Percentiles rank a stretch among this genome's conserved stretches.
Conservation (phyloP, 2,113 vertebrate genomes). For the Lontra canadensis region DNA sequence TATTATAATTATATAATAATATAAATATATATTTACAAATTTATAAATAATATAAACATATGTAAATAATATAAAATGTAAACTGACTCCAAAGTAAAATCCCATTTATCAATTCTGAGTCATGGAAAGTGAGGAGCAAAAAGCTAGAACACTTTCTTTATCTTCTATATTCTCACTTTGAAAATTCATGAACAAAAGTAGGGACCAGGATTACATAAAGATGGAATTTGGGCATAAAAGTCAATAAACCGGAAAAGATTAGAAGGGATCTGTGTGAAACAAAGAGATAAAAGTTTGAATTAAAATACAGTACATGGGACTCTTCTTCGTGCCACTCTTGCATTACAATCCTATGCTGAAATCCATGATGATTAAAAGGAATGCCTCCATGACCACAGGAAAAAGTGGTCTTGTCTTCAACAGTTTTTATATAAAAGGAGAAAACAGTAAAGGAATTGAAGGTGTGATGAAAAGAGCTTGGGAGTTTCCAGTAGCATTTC, state of each 20-base stretch:
- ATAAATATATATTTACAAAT: not conserved
- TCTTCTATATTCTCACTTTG: not conserved
- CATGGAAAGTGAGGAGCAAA: not conserved
- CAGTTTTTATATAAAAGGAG: not conserved
- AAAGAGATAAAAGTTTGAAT: not conserved
- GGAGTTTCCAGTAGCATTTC: not conserved
- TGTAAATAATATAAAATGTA: not conserved
- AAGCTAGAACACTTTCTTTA: not conserved
- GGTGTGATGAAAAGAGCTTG: not conserved
- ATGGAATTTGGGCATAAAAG: not conserved
- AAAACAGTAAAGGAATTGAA: not conserved
- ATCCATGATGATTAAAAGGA: not conserved
- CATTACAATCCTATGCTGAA: not conserved
- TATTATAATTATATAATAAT: not conserved
- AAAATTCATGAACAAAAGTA: not conserved
- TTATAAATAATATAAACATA: not conserved
- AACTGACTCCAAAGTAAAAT: constrained; percentile 13
- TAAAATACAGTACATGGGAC: fast-evolving
- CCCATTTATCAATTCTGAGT: not conserved
- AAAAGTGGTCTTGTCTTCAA: not conserved
- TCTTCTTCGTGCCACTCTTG: not conserved
- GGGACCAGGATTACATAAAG: not conserved
- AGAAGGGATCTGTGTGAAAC: not conserved
- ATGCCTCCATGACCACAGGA: not conserved
- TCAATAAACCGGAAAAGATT: not conserved